Evolutionary conservation across 2,888 invertebrate genomes (phyloP).

Genomic region (Choristoneura rosaceana): DNA sequence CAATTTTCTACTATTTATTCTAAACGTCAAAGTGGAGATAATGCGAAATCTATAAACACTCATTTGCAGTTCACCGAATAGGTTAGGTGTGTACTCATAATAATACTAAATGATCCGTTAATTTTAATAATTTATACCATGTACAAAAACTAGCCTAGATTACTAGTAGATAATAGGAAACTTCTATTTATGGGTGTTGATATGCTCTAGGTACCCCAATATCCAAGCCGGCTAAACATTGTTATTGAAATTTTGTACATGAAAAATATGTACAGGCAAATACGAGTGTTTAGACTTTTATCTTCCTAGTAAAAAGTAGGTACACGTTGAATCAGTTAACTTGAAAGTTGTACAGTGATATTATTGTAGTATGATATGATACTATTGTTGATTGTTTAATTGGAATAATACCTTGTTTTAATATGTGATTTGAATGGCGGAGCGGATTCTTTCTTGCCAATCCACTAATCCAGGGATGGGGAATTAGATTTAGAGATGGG

Average conservation of each 20-base stretch:
- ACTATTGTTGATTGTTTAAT: neutral
- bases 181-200: constrained; percentile 6
- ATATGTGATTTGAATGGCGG: neutral
- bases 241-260: constrained; percentile 1
- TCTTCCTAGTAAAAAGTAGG: constrained; percentile 1
- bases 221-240: neutral
- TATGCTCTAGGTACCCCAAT: neutral
- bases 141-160: constrained; percentile 31
- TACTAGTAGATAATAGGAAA: constrained; percentile 1
- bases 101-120: constrained; percentile 22
- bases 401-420: neutral
- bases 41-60: neutral
- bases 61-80: neutral
- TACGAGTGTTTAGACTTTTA: neutral
- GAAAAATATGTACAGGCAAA: neutral
- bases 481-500: too few species aligned
- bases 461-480: too few species aligned
- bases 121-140: constrained; percentile 34
- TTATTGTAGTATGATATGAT: neutral
- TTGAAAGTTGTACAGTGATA: constrained; percentile 6
- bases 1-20: too few species aligned
- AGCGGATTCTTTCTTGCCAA: too few species aligned
- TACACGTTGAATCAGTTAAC: neutral
- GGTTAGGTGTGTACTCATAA: constrained; percentile 23
- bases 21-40: neutral